Evolutionary conservation across 2,797 vertebrate genomes (phyloP).

Genomic region (Thunnus albacares): DNA sequence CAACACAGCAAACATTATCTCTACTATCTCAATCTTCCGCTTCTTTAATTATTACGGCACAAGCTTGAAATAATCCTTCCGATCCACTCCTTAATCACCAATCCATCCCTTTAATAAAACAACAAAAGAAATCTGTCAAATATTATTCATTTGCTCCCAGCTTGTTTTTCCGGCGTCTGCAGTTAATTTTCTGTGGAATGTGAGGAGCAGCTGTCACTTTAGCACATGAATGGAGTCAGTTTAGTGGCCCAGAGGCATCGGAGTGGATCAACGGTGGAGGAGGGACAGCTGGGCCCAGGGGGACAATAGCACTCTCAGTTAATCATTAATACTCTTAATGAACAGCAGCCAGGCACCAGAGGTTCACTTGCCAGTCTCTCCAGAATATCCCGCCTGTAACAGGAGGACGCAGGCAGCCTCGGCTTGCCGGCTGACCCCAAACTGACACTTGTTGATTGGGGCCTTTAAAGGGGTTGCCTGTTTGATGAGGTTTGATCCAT

Average conservation of each 20-base stretch:
- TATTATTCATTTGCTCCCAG: constrained; percentile 69
- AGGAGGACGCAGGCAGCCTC: constrained; percentile 69
- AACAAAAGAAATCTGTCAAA: constrained; percentile 75
- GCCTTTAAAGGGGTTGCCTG: constrained; percentile 63
- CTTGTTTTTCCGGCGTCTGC: constrained; percentile 69
- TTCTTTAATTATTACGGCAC: constrained; percentile 36
- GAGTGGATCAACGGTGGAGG: constrained; percentile 82
- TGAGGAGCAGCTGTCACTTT: constrained; percentile 86
- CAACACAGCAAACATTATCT: constrained; percentile 46
- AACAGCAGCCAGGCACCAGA: constrained; percentile 83
- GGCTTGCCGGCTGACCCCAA: constrained; percentile 66
- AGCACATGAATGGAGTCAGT: constrained; percentile 83
- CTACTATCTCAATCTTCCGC: constrained; percentile 25
- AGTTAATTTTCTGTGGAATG: constrained; percentile 84
- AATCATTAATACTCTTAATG: constrained; percentile 89
- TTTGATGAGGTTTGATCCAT: constrained; percentile 51
- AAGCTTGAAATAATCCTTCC: constrained; percentile 67
- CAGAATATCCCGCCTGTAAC: constrained; percentile 73
- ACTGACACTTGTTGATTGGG: constrained; percentile 78
- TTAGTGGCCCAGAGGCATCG: constrained; percentile 76
- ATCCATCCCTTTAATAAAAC: constrained; percentile 36
- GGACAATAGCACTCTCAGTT: constrained; percentile 88
- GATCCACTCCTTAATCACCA: constrained; percentile 56
- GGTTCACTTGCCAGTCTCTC: constrained; percentile 77
- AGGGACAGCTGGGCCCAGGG: constrained; percentile 83